A percentile compares a stretch with the other conserved stretches of the same genome.
Evolutionary conservation across 1,140 invertebrate genomes (phyloP).

Genomic region (Pogonus chalceus): DNA sequence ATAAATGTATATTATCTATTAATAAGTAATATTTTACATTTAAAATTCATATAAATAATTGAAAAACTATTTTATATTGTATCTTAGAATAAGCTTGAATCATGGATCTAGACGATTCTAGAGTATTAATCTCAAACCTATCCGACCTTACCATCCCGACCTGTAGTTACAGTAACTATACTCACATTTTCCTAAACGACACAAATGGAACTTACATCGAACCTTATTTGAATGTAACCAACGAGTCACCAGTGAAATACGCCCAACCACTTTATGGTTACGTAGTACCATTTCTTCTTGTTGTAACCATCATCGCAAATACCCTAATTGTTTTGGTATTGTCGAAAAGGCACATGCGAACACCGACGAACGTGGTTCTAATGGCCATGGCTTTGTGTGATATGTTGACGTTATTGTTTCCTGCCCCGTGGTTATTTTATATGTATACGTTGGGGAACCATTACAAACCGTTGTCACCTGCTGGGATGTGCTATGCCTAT

Average conservation of each 20-base stretch:
- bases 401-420: constrained; percentile 82
- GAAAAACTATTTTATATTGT: too few relatives aligned
- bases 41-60: too few relatives aligned
- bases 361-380: constrained; percentile 82
- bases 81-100: too few relatives aligned
- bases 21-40: too few relatives aligned
- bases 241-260: constrained; percentile 55
- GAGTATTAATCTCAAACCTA: too few relatives aligned
- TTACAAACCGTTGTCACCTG: constrained; percentile 61
- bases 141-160: too few relatives aligned
- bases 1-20: too few relatives aligned
- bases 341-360: constrained; percentile 61
- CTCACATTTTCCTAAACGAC: background rate
- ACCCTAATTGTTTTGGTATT: constrained; percentile 74
- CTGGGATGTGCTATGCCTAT: constrained; percentile 66
- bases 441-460: constrained; percentile 85
- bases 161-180: background rate
- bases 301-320: constrained; percentile 84
- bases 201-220: background rate
- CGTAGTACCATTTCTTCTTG: constrained; percentile 71
- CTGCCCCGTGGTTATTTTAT: constrained; percentile 78
- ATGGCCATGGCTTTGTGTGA: constrained; percentile 87
- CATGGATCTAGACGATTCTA: too few relatives aligned
- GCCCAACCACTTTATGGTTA: constrained; percentile 64
- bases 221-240: constrained; percentile 46